Percentiles rank a stretch among this genome's conserved stretches.
phyloP scores from a whole-genome alignment of 2,888 invertebrate genomes.

The Standfussiana lucernea region DNA sequence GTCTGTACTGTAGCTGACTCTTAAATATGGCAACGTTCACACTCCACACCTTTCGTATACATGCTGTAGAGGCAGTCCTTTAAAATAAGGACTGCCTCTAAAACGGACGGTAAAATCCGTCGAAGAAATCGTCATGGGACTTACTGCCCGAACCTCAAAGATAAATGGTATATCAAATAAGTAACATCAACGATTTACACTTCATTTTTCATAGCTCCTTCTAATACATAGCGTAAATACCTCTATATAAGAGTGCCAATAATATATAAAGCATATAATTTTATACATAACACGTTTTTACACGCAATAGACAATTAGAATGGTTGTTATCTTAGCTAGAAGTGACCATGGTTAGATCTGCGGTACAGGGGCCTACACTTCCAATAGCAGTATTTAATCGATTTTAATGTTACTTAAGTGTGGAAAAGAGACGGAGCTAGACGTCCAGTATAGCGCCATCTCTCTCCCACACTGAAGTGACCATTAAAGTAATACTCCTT shows the following conservation, averaged over 20 bases:
- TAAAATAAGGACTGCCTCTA: too few species aligned
- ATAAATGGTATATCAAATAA: conserved; percentile 33
- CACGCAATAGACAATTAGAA: conserved; percentile 39
- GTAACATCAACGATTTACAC: conserved; percentile 21
- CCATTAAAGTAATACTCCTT: too few species aligned
- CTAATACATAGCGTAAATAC: conserved; percentile 33
- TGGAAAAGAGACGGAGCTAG: neutral
- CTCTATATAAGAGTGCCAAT: conserved; percentile 54
- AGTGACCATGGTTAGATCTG: conserved; percentile 8
- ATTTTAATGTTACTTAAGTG: neutral
- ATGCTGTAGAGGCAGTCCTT: too few species aligned
- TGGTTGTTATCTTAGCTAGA: conserved; percentile 6
- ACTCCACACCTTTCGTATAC: too few species aligned
- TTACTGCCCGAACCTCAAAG: neutral
- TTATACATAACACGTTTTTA: conserved; percentile 51
- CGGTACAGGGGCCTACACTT: neutral
- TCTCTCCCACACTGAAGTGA: neutral
- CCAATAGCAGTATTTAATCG: neutral
- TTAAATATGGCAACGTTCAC: too few species aligned
- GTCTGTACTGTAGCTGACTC: too few species aligned
- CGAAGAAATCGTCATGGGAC: neutral
- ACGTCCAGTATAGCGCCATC: neutral
- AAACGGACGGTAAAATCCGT: too few species aligned
- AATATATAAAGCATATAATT: conserved; percentile 47
- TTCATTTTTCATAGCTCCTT: conserved; percentile 36